These are phyloP conservation scores for Okamejei kenojei DNA, from an alignment of 2,797 vertebrate genomes.

Conservation along the genomic window DNA sequence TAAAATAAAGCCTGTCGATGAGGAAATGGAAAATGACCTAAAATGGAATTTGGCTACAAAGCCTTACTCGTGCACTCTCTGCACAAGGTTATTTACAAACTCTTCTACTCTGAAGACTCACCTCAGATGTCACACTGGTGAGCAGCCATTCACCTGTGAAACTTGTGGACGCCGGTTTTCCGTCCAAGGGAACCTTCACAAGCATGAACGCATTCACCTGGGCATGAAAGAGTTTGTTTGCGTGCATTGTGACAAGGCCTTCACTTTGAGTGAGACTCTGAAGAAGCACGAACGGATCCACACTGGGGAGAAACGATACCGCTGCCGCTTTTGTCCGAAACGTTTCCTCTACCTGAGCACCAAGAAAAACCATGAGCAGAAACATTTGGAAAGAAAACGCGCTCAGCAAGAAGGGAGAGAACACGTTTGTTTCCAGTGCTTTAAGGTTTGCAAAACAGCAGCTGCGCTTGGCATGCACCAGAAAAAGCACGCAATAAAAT, in stretches of 20 bases:
- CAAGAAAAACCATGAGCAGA: constrained; percentile 91
- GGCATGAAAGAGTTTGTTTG: constrained; percentile 80
- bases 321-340: constrained; percentile 91
- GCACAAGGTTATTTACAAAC: constrained; percentile 82
- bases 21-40: constrained; percentile 56
- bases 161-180: constrained; percentile 88
- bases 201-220: constrained; percentile 62
- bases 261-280: constrained; percentile 76
- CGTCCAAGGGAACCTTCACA: constrained; percentile 69
- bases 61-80: constrained; percentile 76
- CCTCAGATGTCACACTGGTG: constrained; percentile 78
- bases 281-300: constrained; percentile 77
- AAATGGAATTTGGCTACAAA: constrained; percentile 67
- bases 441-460: constrained; percentile 74
- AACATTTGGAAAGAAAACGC: constrained; percentile 61
- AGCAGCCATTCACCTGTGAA: constrained; percentile 71
- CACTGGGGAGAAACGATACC: constrained; percentile 84
- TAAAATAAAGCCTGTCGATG: constrained; percentile 50
- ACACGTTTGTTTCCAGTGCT: constrained; percentile 67
- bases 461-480: constrained; percentile 70
- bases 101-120: constrained; percentile 85
- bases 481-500: constrained; percentile 73
- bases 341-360: constrained; percentile 93
- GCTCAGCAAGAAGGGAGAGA: constrained; percentile 62
- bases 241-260: constrained; percentile 82